These are phyloP conservation scores for Drosophila orena DNA, from an alignment of 1,140 invertebrate genomes.

Conservation along the genomic window DNA sequence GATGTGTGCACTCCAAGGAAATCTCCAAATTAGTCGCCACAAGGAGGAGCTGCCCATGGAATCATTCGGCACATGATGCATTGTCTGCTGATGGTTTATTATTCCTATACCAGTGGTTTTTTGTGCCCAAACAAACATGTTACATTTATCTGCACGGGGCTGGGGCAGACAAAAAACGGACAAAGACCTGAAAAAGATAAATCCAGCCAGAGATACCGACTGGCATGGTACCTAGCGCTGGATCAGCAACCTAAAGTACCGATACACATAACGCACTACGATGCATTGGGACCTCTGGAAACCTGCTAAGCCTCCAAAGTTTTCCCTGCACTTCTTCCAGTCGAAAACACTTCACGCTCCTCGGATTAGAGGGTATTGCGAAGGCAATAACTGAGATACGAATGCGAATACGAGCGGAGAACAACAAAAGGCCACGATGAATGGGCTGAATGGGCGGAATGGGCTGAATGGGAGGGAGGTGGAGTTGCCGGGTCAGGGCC, in stretches of 20 bases:
- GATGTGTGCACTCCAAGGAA: conserved; percentile 8
- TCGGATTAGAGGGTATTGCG: conserved; percentile 12
- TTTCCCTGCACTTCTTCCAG: neutral
- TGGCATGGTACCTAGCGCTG: neutral
- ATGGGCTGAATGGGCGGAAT: conserved; percentile 63
- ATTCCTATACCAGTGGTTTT: conserved; percentile 17
- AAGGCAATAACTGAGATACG: conserved; percentile 63
- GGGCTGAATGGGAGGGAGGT: conserved; percentile 42
- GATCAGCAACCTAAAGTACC: no score
- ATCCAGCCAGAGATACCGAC: conserved; percentile 1
- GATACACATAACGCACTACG: no score
- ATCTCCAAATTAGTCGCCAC: conserved; percentile 46
- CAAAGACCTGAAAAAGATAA: conserved; percentile 13
- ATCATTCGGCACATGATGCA: conserved; percentile 64
- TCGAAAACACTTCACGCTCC: neutral
- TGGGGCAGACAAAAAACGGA: conserved; percentile 48
- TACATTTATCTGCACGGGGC: conserved; percentile 70
- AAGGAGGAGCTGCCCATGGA: conserved; percentile 23
- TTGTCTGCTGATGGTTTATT: conserved; percentile 49
- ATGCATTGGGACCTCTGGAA: no score
- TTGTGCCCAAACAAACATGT: conserved; percentile 65
- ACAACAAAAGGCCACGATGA: conserved; percentile 70
- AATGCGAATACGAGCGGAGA: conserved; percentile 48
- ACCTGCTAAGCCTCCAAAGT: no score
- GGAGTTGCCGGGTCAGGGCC: conserved; percentile 25